Percentiles rank a stretch among this genome's conserved stretches.
These are phyloP conservation scores for Lasius platythorax DNA, from an alignment of 2,888 invertebrate genomes.

Conservation along the genomic window DNA sequence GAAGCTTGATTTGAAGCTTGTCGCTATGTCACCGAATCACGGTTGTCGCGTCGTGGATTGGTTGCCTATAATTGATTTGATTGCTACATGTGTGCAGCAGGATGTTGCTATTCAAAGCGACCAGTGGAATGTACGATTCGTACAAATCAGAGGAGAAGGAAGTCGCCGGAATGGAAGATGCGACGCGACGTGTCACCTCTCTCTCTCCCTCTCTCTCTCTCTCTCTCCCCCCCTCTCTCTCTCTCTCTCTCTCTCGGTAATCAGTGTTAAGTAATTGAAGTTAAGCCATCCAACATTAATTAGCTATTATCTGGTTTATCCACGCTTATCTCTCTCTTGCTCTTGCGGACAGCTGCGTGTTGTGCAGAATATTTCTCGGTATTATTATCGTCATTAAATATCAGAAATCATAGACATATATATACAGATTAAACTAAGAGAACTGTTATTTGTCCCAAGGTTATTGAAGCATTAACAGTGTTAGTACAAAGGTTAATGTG, in stretches of 20 bases:
- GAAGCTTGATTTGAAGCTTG: conserved; percentile 32
- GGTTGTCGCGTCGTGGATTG: background rate
- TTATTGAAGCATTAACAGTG: background rate
- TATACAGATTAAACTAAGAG: background rate
- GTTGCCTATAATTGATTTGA: conserved; percentile 47
- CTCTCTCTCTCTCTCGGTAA: background rate
- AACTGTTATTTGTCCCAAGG: background rate
- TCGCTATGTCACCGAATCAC: background rate
- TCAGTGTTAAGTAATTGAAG: conserved; percentile 39
- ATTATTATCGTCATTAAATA: background rate
- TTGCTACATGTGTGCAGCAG: conserved; percentile 33
- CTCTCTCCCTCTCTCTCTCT: too few relatives aligned
- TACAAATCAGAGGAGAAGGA: conserved; percentile 32
- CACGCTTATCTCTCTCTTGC: background rate
- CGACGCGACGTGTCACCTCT: too few relatives aligned
- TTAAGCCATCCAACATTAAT: conserved; percentile 29
- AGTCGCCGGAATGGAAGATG: background rate
- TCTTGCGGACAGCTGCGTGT: background rate
- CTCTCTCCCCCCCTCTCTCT: background rate
- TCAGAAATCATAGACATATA: background rate
- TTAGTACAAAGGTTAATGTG: background rate
- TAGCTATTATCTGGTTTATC: background rate
- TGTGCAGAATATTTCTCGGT: background rate
- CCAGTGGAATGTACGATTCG: conserved; percentile 12
- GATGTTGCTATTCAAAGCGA: conserved; percentile 16